A percentile compares a stretch with the other conserved stretches of the same genome.
These are phyloP conservation scores for Cheilosia variabilis DNA, from an alignment of 2,888 invertebrate genomes.

Conservation along the genomic window DNA sequence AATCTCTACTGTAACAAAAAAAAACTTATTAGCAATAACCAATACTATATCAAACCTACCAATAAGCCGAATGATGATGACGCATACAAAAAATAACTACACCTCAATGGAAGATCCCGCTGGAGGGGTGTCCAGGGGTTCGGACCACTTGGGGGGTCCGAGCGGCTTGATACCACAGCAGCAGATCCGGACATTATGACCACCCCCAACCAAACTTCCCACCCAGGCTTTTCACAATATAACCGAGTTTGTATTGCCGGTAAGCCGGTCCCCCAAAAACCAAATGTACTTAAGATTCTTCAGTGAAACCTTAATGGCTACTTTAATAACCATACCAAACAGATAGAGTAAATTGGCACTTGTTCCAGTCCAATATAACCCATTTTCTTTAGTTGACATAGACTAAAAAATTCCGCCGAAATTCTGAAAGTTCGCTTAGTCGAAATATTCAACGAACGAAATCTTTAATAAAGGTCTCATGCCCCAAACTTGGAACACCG, in stretches of 20 bases:
- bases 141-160: not conserved
- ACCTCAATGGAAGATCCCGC: too few species aligned
- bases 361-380: too few species aligned
- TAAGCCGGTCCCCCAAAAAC: not conserved
- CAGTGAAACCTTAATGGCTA: slow-evolving; percentile 2
- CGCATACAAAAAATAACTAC: too few species aligned
- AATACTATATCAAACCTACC: too few species aligned
- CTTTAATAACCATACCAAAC: not conserved
- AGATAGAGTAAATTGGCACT: not conserved
- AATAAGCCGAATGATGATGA: too few species aligned
- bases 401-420: not conserved
- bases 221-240: not conserved
- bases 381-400: too few species aligned
- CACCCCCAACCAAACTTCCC: not conserved
- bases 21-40: too few species aligned
- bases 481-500: slow-evolving; percentile 6
- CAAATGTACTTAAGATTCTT: not conserved
- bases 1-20: too few species aligned
- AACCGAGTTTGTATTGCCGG: not conserved
- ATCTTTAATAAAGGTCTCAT: not conserved
- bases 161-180: not conserved
- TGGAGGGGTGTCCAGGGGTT: not conserved
- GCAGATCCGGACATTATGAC: too few species aligned
- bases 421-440: not conserved
- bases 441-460: slow-evolving; percentile 2